Evolutionary conservation across 2,888 invertebrate genomes (phyloP).

Genomic region (Rotaria sp.): DNA sequence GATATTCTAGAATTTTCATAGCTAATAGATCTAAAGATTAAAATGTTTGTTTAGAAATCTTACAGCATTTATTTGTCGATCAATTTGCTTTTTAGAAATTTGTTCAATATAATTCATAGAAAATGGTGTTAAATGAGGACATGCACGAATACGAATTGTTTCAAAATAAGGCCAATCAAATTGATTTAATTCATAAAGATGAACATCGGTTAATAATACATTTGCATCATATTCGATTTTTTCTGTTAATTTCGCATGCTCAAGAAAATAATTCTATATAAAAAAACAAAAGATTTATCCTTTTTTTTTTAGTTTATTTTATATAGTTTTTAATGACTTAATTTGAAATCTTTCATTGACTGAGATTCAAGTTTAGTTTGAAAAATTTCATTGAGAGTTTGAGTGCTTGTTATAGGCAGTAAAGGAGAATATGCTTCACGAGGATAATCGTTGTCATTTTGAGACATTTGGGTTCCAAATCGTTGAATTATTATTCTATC

Average conservation of each 20-base stretch:
- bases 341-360: background rate
- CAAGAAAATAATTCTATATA: background rate
- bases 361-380: background rate
- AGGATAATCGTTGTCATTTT: no score
- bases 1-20: no score
- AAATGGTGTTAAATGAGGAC: background rate
- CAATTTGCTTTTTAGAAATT: background rate
- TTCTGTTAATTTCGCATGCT: no score
- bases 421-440: no score
- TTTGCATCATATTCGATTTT: background rate
- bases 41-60: background rate
- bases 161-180: background rate
- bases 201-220: slow-evolving; percentile 11
- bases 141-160: background rate
- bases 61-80: background rate
- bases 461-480: no score
- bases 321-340: background rate
- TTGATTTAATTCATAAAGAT: slow-evolving; percentile 19
- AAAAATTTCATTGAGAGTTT: background rate
- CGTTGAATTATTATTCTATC: no score
- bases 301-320: background rate
- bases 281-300: background rate
- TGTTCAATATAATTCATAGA: background rate
- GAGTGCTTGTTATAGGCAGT: background rate
- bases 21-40: no score